Evolutionary conservation across 2,113 vertebrate species (phyloP), one percentile per base, ranked within the genome.

Genomic region (Rhinichthys klamathensis): DNA sequence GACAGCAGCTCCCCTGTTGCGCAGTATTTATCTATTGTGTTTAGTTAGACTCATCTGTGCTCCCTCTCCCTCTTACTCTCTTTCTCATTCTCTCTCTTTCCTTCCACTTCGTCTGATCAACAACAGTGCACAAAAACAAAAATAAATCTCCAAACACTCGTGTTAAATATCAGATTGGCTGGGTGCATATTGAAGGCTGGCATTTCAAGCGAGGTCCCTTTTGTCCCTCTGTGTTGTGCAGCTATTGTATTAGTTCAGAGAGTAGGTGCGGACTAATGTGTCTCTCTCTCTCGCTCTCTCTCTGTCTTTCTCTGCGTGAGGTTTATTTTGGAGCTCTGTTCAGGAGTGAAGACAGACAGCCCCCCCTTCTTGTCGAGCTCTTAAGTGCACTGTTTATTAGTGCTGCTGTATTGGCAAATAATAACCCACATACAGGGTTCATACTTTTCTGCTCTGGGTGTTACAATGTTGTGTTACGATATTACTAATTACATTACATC

Each of bases 1-100:
- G 94, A 67, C 76, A 92, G 94, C 93, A 92, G 90, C 91, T 93
- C 89, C 92, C 94, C 93, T 92, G 91, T 94, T 93, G 94, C 92
- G 95, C 91, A 76, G 90, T 94, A 92, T 93, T 95, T 96, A 89
- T 82, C 91, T 91, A 85, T 88, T 92, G 89, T 89, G 83, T 92
- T 92, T 92, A 91, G 90, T 87, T 93, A 87, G 70, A 70, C 89
- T 89, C 91, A 91, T 90, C 83, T 83, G 74, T 88, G 89, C 84
- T 84, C 77, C 46, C 81, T 80, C 65, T 73, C n/a, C 13, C 56
- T 70, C 56, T 51, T 49, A 49, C 25, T 80, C 21, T 80, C 58
- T 75, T 41, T 83, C 70, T 61, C 72, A 9, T 10, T 67, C 51
- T 41, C 83, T 87, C 70, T 46, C 63, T 80, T 30, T 72, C 54